Percentiles rank a stretch among this genome's conserved stretches.
Conservation (phyloP, 1,140 invertebrate genomes). For the Bombus soroeensis region DNA sequence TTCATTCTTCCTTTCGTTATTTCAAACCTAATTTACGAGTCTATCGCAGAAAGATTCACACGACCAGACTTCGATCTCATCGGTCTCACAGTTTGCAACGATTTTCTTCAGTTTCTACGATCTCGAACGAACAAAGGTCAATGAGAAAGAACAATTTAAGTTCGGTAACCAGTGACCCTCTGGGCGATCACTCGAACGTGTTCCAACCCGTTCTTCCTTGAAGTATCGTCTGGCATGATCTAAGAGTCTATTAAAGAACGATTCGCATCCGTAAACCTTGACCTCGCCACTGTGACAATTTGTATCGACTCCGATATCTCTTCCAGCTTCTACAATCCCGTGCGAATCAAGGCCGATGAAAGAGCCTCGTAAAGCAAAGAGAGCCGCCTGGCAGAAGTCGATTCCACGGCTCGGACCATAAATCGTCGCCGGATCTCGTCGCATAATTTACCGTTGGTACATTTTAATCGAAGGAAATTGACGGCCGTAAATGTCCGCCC, state of each 20-base stretch:
- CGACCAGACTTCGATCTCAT: too few relatives aligned
- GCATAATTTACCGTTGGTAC: constrained; percentile 1
- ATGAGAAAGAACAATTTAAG: too few relatives aligned
- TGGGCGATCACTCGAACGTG: too few relatives aligned
- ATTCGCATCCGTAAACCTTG: background rate
- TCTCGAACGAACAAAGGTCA: background rate
- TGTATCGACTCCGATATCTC: background rate
- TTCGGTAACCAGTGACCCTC: too few relatives aligned
- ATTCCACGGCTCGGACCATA: background rate
- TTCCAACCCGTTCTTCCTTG: too few relatives aligned
- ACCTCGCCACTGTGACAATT: background rate
- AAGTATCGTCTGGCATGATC: too few relatives aligned
- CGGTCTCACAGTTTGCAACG: too few relatives aligned
- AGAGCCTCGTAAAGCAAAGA: background rate
- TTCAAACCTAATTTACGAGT: background rate
- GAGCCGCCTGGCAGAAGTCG: background rate
- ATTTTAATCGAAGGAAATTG: constrained; percentile 22
- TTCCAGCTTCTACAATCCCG: background rate
- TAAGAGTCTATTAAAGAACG: background rate
- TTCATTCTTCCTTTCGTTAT: too few relatives aligned
- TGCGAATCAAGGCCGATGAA: background rate
- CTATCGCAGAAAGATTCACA: background rate
- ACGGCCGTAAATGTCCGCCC: constrained; percentile 14
- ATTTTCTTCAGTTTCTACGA: background rate
- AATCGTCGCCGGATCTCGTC: background rate